Percentiles rank a stretch among this genome's conserved stretches.
Evolutionary conservation across 2,113 vertebrate species (phyloP).

Genomic region (Galeopterus variegatus): DNA sequence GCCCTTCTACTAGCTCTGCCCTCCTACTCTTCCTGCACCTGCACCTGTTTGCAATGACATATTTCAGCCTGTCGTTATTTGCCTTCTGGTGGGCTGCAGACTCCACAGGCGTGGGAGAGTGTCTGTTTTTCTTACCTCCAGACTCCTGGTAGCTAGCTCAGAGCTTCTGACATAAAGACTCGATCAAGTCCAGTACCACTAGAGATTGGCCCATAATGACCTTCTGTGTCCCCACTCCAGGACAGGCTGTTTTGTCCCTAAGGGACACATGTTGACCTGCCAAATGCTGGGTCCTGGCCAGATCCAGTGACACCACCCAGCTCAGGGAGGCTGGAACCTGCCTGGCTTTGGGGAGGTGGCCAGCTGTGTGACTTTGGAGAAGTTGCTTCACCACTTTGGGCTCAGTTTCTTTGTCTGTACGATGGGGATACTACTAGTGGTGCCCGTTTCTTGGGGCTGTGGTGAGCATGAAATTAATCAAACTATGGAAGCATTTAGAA

Average conservation of each 20-base stretch:
- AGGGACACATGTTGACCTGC: neutral
- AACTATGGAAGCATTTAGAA: neutral
- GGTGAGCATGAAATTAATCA: neutral
- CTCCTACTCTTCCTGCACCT: no score
- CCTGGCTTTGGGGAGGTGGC: neutral
- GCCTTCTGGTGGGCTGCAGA: neutral
- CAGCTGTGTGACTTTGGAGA: fast-evolving
- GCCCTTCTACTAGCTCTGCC: neutral
- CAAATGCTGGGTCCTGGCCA: neutral
- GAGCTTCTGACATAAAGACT: neutral
- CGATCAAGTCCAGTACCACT: neutral
- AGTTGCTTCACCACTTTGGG: neutral
- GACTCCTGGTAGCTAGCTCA: fast-evolving
- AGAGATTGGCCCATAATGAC: neutral
- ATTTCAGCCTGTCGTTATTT: neutral
- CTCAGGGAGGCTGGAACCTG: neutral
- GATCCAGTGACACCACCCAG: neutral
- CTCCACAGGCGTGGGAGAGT: neutral
- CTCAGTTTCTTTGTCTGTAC: neutral
- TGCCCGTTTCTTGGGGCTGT: neutral
- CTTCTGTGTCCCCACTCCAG: neutral
- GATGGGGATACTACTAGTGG: neutral
- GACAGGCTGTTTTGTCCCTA: slow-evolving; percentile 50
- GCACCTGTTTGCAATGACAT: no score
- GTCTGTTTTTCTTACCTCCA: no score